phyloP scores from a whole-genome alignment of 2,113 vertebrate genomes.

The Thomomys bottae region DNA sequence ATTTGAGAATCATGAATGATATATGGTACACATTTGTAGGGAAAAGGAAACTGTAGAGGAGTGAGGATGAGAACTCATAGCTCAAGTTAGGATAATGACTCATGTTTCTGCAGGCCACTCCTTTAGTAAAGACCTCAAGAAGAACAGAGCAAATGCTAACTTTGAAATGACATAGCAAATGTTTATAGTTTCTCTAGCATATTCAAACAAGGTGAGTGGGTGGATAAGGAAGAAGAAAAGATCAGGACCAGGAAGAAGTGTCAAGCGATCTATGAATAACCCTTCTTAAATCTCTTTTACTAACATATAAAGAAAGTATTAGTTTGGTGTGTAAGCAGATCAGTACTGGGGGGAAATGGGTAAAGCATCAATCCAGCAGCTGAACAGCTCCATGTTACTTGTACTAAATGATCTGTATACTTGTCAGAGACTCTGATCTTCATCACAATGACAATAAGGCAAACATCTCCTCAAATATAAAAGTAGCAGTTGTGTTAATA shows the following conservation, averaged over 20 bases:
- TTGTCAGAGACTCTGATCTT: background rate
- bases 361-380: background rate
- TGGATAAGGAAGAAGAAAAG: background rate
- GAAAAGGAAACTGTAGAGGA: background rate
- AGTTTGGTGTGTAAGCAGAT: background rate
- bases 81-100: background rate
- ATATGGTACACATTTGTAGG: background rate
- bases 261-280: background rate
- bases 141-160: background rate
- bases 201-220: background rate
- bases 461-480: background rate
- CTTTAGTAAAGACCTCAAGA: background rate
- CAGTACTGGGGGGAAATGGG: background rate
- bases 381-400: background rate
- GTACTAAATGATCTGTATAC: background rate
- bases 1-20: background rate
- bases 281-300: background rate
- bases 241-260: background rate
- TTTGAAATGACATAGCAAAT: background rate
- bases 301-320: background rate
- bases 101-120: background rate
- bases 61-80: background rate
- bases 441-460: background rate
- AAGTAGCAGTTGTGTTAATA: background rate
- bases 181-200: background rate